These are phyloP conservation scores for Fulmarus glacialis DNA, from an alignment of 2,113 vertebrate genomes.

Conservation along the genomic window DNA sequence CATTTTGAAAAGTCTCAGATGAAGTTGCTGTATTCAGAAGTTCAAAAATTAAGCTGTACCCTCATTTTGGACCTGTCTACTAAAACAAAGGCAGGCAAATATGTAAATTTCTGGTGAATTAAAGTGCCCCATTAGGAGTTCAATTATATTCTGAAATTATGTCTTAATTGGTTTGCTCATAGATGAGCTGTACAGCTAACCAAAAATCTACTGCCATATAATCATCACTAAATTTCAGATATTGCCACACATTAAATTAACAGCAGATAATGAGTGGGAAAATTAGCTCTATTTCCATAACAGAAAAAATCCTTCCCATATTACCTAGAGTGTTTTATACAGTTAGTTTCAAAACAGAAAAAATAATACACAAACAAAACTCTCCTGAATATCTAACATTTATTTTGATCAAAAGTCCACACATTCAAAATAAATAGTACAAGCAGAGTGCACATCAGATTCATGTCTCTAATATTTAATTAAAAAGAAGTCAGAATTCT, in stretches of 20 bases:
- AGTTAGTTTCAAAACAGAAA: neutral
- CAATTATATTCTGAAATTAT: conserved; percentile 57
- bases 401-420: neutral
- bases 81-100: conserved; percentile 3
- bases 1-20: neutral
- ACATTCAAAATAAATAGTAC: neutral
- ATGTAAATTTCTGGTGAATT: conserved; percentile 27
- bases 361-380: neutral
- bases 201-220: conserved; percentile 42
- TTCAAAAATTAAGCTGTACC: neutral
- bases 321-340: neutral
- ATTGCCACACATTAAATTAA: conserved; percentile 52
- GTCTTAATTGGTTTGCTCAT: conserved; percentile 62
- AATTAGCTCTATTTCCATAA: conserved; percentile 31
- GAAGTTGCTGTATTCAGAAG: neutral
- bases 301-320: neutral
- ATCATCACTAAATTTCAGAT: conserved; percentile 31
- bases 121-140: conserved; percentile 38
- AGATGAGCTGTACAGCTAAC: conserved; percentile 20
- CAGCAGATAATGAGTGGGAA: conserved; percentile 39
- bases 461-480: neutral
- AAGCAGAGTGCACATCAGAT: neutral
- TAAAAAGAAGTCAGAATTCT: neutral
- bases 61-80: conserved; percentile 11
- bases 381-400: neutral